A percentile compares a stretch with the other conserved stretches of the same genome.
These are phyloP conservation scores for Torymus auratus DNA, from an alignment of 2,888 invertebrate species.

Conservation along the genomic window DNA sequence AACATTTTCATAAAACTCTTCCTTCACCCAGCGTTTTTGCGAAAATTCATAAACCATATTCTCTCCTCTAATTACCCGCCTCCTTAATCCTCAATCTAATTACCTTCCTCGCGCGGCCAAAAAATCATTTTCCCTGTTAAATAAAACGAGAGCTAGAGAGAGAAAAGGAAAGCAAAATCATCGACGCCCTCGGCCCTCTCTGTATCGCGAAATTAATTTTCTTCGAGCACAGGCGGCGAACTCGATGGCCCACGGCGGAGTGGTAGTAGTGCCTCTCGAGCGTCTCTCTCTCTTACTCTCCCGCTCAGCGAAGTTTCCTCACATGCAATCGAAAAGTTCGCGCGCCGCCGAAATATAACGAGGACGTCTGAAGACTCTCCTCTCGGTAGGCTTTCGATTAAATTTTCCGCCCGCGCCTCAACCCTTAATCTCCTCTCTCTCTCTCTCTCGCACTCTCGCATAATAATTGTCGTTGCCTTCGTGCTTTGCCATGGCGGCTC, in stretches of 20 bases:
- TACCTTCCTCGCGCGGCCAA: too few relatives aligned
- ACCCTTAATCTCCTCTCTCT: conserved; percentile 44
- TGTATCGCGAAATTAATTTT: conserved; percentile 52
- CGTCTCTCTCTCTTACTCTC: conserved; percentile 1
- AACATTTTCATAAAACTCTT: too few relatives aligned
- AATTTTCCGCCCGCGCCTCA: conserved; percentile 43
- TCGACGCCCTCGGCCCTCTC: neutral
- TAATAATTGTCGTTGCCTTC: conserved; percentile 40
- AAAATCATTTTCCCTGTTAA: too few relatives aligned
- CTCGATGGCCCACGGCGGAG: conserved; percentile 10
- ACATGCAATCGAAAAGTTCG: conserved; percentile 57
- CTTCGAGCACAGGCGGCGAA: conserved; percentile 31
- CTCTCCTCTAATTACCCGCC: too few relatives aligned
- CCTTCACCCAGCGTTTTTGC: too few relatives aligned
- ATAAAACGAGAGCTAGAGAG: too few relatives aligned
- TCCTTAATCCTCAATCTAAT: too few relatives aligned
- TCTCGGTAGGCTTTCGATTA: conserved; percentile 47
- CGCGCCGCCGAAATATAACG: conserved; percentile 41
- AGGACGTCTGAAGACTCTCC: conserved; percentile 49
- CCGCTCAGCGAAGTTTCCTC: conserved; percentile 29
- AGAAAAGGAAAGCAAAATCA: too few relatives aligned
- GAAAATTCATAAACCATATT: too few relatives aligned
- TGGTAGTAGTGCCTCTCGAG: conserved; percentile 26
- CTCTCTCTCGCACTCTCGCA: conserved; percentile 2
- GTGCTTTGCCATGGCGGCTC: neutral